phyloP scores from a whole-genome alignment of 2,113 vertebrate genomes.

The Ciconia maguari region DNA sequence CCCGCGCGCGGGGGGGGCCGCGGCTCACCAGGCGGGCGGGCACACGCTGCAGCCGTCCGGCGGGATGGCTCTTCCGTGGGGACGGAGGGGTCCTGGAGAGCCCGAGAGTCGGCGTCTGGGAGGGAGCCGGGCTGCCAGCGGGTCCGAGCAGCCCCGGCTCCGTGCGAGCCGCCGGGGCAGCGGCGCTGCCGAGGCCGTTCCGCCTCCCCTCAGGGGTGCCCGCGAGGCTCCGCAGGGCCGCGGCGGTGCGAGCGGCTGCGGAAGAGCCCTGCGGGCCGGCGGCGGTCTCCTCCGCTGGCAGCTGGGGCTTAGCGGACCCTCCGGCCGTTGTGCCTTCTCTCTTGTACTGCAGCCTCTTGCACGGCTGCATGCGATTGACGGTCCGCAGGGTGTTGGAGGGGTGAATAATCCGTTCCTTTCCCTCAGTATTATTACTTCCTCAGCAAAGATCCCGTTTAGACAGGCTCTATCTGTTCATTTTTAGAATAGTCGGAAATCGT shows the following conservation, averaged over 20 bases:
- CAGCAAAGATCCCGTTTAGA: background rate
- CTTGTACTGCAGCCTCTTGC: background rate
- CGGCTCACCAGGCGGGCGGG: too few relatives aligned
- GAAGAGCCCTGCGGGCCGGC: too few relatives aligned
- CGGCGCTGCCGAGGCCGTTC: background rate
- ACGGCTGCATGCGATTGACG: background rate
- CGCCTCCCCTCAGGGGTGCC: background rate
- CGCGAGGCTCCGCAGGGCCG: background rate
- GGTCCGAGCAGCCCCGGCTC: background rate
- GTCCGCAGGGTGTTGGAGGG: background rate
- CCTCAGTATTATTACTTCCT: fast-evolving
- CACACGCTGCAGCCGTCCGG: fast-evolving
- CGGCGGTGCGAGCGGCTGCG: too few relatives aligned
- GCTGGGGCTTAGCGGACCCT: background rate
- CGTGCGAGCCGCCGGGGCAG: too few relatives aligned
- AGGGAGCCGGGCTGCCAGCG: background rate
- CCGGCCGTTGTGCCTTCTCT: too few relatives aligned
- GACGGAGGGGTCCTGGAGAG: too few relatives aligned
- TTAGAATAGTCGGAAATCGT: background rate
- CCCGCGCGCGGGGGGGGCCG: too few relatives aligned
- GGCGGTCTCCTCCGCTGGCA: background rate
- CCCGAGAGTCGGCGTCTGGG: background rate
- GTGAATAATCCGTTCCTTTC: background rate
- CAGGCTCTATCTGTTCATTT: background rate
- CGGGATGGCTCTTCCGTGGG: too few relatives aligned